These are phyloP conservation scores for Lepus oiostolus DNA, from an alignment of 2,797 vertebrate genomes.

Conservation along the genomic window DNA sequence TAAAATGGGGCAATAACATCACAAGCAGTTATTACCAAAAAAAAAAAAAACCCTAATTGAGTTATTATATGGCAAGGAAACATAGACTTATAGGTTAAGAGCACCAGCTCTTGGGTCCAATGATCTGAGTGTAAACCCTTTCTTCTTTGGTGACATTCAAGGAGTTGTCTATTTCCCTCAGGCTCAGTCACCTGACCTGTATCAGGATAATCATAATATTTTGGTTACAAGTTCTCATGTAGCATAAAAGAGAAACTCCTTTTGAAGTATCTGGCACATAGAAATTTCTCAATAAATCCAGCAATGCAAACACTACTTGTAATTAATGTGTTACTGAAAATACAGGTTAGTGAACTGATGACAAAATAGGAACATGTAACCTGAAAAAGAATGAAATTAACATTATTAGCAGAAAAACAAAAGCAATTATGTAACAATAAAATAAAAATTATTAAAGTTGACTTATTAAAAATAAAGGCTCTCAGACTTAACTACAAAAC, in stretches of 20 bases:
- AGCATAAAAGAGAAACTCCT: not conserved
- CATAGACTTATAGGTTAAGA: not conserved
- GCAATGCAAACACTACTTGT: not conserved
- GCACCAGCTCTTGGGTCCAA: not conserved
- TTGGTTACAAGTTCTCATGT: not conserved
- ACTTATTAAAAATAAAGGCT: not conserved
- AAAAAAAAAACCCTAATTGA: not conserved
- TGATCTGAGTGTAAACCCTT: not conserved
- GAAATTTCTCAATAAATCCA: not conserved
- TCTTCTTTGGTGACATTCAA: not conserved
- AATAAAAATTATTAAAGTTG: not conserved
- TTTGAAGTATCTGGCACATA: not conserved
- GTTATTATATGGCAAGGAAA: not conserved
- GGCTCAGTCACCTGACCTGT: not conserved
- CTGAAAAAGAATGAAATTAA: not conserved
- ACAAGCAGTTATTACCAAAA: not conserved
- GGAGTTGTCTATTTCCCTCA: not conserved
- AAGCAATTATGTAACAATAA: not conserved
- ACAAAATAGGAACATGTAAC: not conserved
- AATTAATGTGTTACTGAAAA: not conserved
- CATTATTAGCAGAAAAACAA: conserved; percentile 1
- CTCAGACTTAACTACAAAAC: not conserved
- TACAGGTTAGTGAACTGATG: not conserved
- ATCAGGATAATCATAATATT: not conserved
- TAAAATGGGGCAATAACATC: not conserved